Conservation (phyloP, 2,888 invertebrate species). For the Dolichopus griseipennis region DNA sequence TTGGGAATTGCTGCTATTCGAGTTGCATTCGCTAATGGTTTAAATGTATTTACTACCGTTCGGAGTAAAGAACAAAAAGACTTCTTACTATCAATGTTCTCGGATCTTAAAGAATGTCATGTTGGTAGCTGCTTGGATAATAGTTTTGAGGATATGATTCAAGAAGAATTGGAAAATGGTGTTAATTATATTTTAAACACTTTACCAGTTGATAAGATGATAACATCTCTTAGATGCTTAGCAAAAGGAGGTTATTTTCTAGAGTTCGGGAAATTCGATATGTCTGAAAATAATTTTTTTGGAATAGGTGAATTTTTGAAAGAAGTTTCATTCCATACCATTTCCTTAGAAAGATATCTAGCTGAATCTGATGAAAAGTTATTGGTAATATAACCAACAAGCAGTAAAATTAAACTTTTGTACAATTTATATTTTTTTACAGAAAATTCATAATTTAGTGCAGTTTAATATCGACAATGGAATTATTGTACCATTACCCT, state of each 20-base stretch:
- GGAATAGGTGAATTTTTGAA: constrained; percentile 51
- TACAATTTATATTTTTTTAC: constrained; percentile 23
- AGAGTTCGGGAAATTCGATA: constrained; percentile 57
- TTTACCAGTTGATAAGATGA: constrained; percentile 52
- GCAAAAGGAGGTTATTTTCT: constrained; percentile 47
- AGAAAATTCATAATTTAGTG: constrained; percentile 39
- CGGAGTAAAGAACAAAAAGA: constrained; percentile 48
- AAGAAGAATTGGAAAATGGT: constrained; percentile 48
- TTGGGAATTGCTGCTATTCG: constrained; percentile 59
- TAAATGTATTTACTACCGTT: constrained; percentile 55
- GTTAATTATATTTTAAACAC: constrained; percentile 56
- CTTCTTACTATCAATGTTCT: constrained; percentile 44
- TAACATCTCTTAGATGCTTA: constrained; percentile 36
- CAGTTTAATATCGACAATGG: constrained; percentile 41
- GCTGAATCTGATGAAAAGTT: not conserved
- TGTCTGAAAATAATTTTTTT: constrained; percentile 45
- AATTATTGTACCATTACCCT: constrained; percentile 49
- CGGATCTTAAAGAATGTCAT: constrained; percentile 23
- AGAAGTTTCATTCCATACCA: constrained; percentile 54
- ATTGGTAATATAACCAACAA: not conserved
- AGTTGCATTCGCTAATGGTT: constrained; percentile 50
- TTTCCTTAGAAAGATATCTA: constrained; percentile 45
- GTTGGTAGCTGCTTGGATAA: constrained; percentile 51
- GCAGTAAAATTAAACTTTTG: too few relatives aligned
- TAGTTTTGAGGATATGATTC: constrained; percentile 49